Conservation (phyloP, 2,113 vertebrate genomes). For the Oncorhynchus mykiss region DNA sequence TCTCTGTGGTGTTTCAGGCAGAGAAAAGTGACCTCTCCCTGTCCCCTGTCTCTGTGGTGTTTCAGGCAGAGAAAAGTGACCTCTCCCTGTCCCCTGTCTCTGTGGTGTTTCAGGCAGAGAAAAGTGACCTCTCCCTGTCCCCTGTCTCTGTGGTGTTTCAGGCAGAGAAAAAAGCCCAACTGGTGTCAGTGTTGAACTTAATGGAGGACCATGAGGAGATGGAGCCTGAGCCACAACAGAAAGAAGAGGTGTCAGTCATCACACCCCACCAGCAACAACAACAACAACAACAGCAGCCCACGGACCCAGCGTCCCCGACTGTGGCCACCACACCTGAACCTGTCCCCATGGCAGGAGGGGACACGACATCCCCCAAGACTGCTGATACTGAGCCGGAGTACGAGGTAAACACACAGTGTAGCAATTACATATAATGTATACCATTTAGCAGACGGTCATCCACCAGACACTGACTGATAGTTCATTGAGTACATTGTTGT, state of each 20-base stretch:
- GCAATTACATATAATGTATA: not conserved
- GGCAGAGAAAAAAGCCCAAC: slow-evolving; percentile 96
- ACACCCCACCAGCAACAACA: slow-evolving; percentile 69
- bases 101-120: not conserved
- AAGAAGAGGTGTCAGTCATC: slow-evolving; percentile 74
- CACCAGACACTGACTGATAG: not conserved
- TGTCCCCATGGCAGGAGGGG: slow-evolving; percentile 75
- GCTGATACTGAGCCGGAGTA: slow-evolving; percentile 86
- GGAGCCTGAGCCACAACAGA: slow-evolving; percentile 52
- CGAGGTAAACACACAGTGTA: slow-evolving; percentile 76
- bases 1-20: too few species aligned
- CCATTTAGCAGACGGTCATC: too few species aligned
- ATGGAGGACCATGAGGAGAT: slow-evolving; percentile 81
- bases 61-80: too few species aligned
- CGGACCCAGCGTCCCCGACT: slow-evolving; percentile 89
- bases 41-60: too few species aligned
- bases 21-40: too few species aligned
- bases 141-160: slow-evolving; percentile 55
- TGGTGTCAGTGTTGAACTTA: slow-evolving; percentile 87
- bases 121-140: slow-evolving; percentile 9
- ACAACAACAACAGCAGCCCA: slow-evolving; percentile 76
- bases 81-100: too few species aligned
- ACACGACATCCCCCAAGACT: slow-evolving; percentile 84
- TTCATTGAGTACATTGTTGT: too few species aligned
- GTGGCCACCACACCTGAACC: slow-evolving; percentile 94